Evolutionary conservation across 2,113 vertebrate species (phyloP), one percentile per base, ranked within the genome.

Genomic region (Pholis gunnellus): DNA sequence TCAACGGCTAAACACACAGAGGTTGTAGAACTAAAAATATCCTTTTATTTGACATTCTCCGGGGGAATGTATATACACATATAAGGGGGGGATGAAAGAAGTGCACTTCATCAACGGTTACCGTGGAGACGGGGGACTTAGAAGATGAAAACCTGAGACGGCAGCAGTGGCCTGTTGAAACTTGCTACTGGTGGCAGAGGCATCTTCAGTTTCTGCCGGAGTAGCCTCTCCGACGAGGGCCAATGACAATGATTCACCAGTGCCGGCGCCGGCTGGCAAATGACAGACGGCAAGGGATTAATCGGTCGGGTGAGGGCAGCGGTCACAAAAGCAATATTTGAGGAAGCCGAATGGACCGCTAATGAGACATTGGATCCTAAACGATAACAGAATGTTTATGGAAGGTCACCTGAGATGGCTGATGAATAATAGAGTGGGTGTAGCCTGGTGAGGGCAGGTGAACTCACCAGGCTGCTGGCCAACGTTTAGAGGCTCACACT

Each of bases 321-420:
- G 48, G 76, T 85, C 81, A 78, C 86, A 61, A 69, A 84, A 70
- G 81, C 87, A 89, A 87, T 90, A 90, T 84, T 67, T 66, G 73
- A 89, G 88, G 81, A 74, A 27, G 82, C 85, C 81, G 88, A 91
- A 89, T 66, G 52, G 84, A 22, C 38, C 75, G 27, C 86, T 94
- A 94, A 94, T 94, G 92, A 92, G 93, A 93, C 89, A 95, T 13
- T 50, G 86, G 94, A 95, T 92, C 92, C 93, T 72, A 93, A 93
- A 93, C 83, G 89, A 93, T 92, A 93, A 90, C 88, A 82, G 81
- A 83, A 82, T 90, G 89, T 93, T 93, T 93, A 93, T 89, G 89
- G 78, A 86, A 89, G 85, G 91, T 85, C 79, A 94, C 82, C 83
- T 60, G 92, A 93, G 84, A 84, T 4, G 79, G 20, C 68, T 76